Evolutionary conservation across 2,113 vertebrate species (phyloP), one percentile per base, ranked within the genome.

Genomic region (Atherinomorus stipes): DNA sequence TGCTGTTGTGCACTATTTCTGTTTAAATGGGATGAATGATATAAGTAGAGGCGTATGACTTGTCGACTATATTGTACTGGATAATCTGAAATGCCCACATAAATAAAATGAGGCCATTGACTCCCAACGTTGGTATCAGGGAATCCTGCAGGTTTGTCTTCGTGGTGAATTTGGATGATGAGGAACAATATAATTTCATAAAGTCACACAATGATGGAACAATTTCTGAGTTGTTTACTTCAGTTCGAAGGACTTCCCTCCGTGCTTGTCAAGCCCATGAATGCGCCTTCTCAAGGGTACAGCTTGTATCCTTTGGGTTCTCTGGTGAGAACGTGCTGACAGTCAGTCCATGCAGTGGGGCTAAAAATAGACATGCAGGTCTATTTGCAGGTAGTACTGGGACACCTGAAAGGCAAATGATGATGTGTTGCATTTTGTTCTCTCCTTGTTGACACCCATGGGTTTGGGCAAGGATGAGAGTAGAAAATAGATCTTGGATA

Each of bases 391-490:
- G 89, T 92, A 90, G 57, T 57, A 44, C 22, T 22, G 79, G 71
- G 88, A 84, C 90, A 87, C 82, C 85, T 89, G 87, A 83, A 89
- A 89, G 89, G 87, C 91, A 74, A 86, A 80, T 37, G 38, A 75
- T 74, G 66, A 37, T 61, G 68, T 40, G 71, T 51, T 76, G 61
- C 60, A 57, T 65, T 70, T 67, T 62, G 22, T 28, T 66, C 21
- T 49, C 61, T 38, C 23, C 44, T 74, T 45, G 25, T 45, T 25
- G 22, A 10, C 11, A 66, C 56, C 26, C 57, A 42, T 58, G 15
- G 42, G 26, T 28, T 16, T 19, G 34, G 23, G 49, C 42, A 38
- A 61, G 50, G 28, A 22, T 21, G 63, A 53, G 21, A 23, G 56
- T 67, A 59, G n/a, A n/a, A 34, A 74, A 81, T 63, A 72, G 62